Conservation (phyloP, 2,888 invertebrate species). For the Eristalinus sepulchralis region DNA sequence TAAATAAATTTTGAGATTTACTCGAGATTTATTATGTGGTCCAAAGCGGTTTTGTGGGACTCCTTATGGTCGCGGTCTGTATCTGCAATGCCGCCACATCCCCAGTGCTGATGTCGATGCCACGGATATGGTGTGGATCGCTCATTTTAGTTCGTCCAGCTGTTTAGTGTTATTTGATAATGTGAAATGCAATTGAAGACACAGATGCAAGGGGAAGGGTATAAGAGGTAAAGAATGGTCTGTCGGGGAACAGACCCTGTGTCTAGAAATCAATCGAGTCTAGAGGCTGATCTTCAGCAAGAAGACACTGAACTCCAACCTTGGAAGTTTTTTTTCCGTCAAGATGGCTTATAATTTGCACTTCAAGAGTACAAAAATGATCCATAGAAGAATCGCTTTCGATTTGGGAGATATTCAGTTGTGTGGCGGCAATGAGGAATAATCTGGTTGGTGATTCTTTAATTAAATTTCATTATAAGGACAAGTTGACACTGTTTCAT, state of each 20-base stretch:
- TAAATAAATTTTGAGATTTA: constrained; percentile 71
- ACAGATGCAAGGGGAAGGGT: neutral
- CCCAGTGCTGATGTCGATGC: constrained; percentile 40
- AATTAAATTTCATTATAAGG: no score
- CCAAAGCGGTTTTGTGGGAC: constrained; percentile 64
- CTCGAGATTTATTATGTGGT: constrained; percentile 69
- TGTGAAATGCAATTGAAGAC: neutral
- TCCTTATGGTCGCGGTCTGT: constrained; percentile 56
- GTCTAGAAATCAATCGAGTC: neutral
- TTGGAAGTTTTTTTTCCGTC: neutral
- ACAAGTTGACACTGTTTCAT: no score
- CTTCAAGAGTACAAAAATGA: no score
- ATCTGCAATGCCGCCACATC: constrained; percentile 50
- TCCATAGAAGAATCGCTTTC: no score
- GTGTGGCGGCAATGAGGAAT: no score
- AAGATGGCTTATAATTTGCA: no score
- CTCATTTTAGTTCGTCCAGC: constrained; percentile 29
- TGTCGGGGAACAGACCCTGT: neutral
- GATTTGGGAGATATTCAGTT: no score
- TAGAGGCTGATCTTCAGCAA: neutral
- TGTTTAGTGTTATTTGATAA: constrained; percentile 53
- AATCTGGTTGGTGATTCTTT: no score
- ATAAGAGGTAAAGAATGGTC: neutral
- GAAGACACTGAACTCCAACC: neutral
- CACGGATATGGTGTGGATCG: constrained; percentile 52